Base-by-base conservation (phyloP, 2,888 invertebrate genomes). In the Agrochola lychnidis region DNA sequence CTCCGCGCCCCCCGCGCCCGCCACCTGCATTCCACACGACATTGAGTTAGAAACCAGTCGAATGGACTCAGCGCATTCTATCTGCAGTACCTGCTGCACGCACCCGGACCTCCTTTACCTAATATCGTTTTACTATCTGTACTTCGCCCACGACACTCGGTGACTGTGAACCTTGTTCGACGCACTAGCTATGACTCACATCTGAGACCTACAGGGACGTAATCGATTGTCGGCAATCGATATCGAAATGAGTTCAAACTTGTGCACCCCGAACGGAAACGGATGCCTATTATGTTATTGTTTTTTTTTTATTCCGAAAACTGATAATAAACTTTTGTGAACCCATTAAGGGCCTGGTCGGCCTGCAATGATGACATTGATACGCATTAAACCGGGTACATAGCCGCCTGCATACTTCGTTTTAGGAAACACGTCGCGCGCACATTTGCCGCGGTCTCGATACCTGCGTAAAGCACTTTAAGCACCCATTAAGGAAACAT, bases 21-120 rank as follows among this genome's bases (percentile, higher is more conserved):
- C 80, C 88, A 92, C 93, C 94, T 94, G 95, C 96, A 95, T 96
- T 96, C 96, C 96, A 94, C 93, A 91, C 95, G 93, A 94, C 95
- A 95, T 95, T 94, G 94, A 94, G 91, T 95, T 96, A 96, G 96
- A 95, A 96, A 96, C 96, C 95, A 95, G 96, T 96, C 93, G 94
- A 91, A 90, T 91, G 91, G 90, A 91, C 93, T 91, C 92, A 88
- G 91, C 93, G 93, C 93, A 94, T 94, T 94, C 94, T 94, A 92
- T 92, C 91, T 91, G 93, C 92, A 93, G 91, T 86, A 83, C 83
- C 78, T 87, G 87, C 83, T 82, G 81, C 85, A 86, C 82, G 79
- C 87, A 84, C 85, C 89, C 87, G 83, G 86, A 88, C 85, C 89
- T 88, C 82, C 83, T 90, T 88, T 85, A 86, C 88, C 90, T 88